Percentiles rank a stretch among this genome's conserved stretches.
phyloP scores from a whole-genome alignment of 2,113 vertebrate genomes.

The Butorides virescens region DNA sequence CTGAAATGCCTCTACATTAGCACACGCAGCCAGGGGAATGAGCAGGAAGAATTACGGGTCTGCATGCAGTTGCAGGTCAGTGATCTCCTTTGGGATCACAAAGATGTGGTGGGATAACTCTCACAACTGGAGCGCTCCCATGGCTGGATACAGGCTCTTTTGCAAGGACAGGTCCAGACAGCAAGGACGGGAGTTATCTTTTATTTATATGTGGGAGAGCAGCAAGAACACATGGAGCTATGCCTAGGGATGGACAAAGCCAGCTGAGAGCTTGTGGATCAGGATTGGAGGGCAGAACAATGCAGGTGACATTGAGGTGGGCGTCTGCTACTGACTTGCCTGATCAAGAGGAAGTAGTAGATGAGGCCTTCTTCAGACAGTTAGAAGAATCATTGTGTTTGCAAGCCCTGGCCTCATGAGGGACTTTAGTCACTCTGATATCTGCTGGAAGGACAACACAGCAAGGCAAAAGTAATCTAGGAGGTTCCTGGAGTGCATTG shows the following conservation, averaged over 20 bases:
- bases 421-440: not conserved
- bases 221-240: not conserved
- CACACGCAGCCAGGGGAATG: not conserved
- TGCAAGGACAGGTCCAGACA: not conserved
- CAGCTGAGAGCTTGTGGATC: not conserved
- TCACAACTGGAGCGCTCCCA: not conserved
- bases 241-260: not conserved
- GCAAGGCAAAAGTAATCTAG: not conserved
- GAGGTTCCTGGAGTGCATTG: not conserved
- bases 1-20: not conserved
- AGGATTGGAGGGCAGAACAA: not conserved
- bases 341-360: not conserved
- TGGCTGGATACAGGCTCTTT: not conserved
- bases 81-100: not conserved
- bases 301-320: not conserved
- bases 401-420: not conserved
- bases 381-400: not conserved
- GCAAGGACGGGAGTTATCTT: not conserved
- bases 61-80: not conserved
- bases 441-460: not conserved
- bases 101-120: not conserved
- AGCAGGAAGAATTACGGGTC: not conserved
- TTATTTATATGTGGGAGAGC: not conserved
- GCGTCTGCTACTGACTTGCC: not conserved
- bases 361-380: not conserved